Conservation (phyloP, 2,797 vertebrate genomes). For the Mormyrops attenuatus region DNA sequence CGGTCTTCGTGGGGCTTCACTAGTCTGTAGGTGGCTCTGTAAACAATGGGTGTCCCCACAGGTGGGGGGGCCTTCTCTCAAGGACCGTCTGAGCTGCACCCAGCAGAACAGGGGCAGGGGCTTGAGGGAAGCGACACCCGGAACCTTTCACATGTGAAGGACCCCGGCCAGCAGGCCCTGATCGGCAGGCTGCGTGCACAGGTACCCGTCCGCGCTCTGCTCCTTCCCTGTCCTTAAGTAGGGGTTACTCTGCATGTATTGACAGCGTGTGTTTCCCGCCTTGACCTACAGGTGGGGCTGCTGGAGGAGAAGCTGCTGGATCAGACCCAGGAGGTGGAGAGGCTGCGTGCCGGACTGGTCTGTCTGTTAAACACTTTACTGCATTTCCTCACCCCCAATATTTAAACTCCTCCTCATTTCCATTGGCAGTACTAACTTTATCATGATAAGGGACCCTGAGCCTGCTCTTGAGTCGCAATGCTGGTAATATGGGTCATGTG, state of each 20-base stretch:
- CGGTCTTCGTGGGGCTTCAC: background rate
- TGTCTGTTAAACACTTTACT: constrained; percentile 38
- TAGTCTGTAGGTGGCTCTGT: background rate
- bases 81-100: constrained; percentile 5
- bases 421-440: background rate
- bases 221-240: background rate
- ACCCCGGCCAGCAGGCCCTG: constrained; percentile 60
- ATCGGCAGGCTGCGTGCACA: constrained; percentile 70
- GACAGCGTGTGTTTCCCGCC: background rate
- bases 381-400: background rate
- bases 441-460: background rate
- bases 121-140: constrained; percentile 50
- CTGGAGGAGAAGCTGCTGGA: constrained; percentile 78
- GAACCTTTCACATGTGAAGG: constrained; percentile 49
- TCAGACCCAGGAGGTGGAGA: constrained; percentile 79
- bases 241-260: background rate
- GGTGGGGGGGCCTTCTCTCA: background rate
- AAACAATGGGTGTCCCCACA: background rate
- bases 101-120: constrained; percentile 59
- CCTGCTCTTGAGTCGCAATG: background rate
- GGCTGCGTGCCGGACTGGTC: constrained; percentile 80
- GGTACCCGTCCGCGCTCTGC: constrained; percentile 52
- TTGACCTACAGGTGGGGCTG: constrained; percentile 67
- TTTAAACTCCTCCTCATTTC: background rate
- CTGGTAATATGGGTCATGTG: background rate